A percentile compares a stretch with the other conserved stretches of the same genome.
phyloP scores from a whole-genome alignment of 2,888 invertebrate species.

The Cantharis rufa region DNA sequence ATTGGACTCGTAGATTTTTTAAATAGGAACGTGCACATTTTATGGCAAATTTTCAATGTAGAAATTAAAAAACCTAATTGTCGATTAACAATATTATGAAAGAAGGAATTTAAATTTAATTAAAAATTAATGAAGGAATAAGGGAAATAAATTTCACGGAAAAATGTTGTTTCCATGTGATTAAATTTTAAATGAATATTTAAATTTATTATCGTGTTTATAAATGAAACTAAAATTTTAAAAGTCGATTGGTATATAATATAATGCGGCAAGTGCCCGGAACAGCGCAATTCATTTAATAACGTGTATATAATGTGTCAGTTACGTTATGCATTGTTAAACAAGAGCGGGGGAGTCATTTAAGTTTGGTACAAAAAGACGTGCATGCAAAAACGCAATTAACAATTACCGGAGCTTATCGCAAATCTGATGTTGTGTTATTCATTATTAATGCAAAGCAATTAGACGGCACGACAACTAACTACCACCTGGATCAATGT shows the following conservation, averaged over 20 bases:
- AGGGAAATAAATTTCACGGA: conserved; percentile 1
- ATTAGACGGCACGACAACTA: conserved; percentile 54
- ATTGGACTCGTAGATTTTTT: too few relatives aligned
- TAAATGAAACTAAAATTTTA: background rate
- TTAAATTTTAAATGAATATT: conserved; percentile 5
- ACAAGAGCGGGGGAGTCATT: conserved; percentile 48
- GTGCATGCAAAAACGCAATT: conserved; percentile 58
- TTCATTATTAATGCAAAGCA: conserved; percentile 57
- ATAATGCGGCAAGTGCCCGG: conserved; percentile 12
- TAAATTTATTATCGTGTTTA: conserved; percentile 1
- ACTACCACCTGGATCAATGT: conserved; percentile 49
- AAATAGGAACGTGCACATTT: too few relatives aligned
- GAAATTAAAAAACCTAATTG: background rate
- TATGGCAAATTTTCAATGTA: background rate
- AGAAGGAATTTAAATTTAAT: background rate
- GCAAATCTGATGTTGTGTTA: conserved; percentile 55
- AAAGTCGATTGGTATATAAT: conserved; percentile 1
- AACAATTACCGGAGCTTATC: conserved; percentile 57
- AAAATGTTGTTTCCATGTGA: background rate
- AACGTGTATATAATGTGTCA: conserved; percentile 32
- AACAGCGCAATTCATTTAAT: conserved; percentile 33
- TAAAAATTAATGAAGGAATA: background rate
- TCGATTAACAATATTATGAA: background rate
- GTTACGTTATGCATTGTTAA: conserved; percentile 45
- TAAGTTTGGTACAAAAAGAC: conserved; percentile 42